These are phyloP conservation scores for Epicauta chinensis DNA, from an alignment of 1,140 invertebrate species.

Conservation along the genomic window DNA sequence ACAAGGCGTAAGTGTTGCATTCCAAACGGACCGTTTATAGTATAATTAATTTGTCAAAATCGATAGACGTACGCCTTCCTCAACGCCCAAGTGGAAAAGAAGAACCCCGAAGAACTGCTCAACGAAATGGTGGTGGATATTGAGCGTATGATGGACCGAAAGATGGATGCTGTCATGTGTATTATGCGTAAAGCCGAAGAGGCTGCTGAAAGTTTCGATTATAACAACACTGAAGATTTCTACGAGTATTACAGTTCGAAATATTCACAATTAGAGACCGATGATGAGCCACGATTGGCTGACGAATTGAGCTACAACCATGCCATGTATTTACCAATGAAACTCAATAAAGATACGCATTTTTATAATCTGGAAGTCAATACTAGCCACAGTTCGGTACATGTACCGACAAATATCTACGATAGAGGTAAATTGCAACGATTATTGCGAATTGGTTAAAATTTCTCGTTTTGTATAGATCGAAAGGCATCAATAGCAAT, in stretches of 20 bases:
- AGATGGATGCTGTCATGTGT: constrained; percentile 77
- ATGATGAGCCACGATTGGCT: constrained; percentile 32
- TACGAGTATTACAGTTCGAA: constrained; percentile 64
- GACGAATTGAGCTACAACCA: constrained; percentile 42
- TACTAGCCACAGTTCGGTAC: constrained; percentile 76
- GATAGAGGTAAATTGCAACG: constrained; percentile 61
- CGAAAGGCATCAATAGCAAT: constrained; percentile 64
- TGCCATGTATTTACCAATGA: constrained; percentile 48
- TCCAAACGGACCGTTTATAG: not conserved
- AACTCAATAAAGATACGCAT: constrained; percentile 64
- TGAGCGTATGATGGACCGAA: constrained; percentile 68
- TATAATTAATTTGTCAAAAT: constrained; percentile 28
- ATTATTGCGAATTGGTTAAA: too few species aligned
- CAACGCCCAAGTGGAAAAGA: constrained; percentile 65
- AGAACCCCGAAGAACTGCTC: constrained; percentile 67
- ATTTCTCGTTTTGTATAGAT: too few species aligned
- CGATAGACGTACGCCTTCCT: constrained; percentile 67
- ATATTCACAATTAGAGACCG: constrained; percentile 49
- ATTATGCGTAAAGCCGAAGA: constrained; percentile 63
- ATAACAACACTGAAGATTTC: constrained; percentile 34
- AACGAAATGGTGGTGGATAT: constrained; percentile 67
- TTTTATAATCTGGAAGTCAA: constrained; percentile 84
- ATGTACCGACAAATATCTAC: constrained; percentile 91
- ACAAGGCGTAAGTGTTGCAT: constrained; percentile 24
- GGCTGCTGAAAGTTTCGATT: constrained; percentile 53